phyloP scores from a whole-genome alignment of 2,888 invertebrate genomes.

The Chymomyza fuscimana region DNA sequence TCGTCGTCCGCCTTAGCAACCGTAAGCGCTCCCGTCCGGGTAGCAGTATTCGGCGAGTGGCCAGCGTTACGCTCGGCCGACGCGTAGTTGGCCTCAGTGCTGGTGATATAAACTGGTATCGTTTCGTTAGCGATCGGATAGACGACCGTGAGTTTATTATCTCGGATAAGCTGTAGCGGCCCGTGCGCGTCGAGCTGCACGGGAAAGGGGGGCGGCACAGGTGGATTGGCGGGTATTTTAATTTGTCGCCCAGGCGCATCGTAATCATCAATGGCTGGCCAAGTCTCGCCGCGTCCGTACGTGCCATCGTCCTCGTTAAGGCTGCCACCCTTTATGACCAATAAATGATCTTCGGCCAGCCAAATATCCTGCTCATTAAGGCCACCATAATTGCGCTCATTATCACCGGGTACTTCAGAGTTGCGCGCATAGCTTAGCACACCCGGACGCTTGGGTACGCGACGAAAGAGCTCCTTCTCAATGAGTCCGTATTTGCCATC shows the following conservation, averaged over 20 bases:
- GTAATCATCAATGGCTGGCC: slow-evolving; percentile 92
- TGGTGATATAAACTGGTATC: slow-evolving; percentile 84
- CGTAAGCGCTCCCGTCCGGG: slow-evolving; percentile 82
- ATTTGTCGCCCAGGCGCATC: slow-evolving; percentile 91
- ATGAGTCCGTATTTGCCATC: slow-evolving; percentile 95
- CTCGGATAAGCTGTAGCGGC: slow-evolving; percentile 91
- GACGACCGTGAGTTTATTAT: slow-evolving; percentile 83
- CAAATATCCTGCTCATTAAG: slow-evolving; percentile 92
- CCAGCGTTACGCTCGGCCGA: slow-evolving; percentile 67
- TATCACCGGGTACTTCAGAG: slow-evolving; percentile 90
- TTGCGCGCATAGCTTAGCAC: slow-evolving; percentile 90
- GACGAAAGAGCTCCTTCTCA: slow-evolving; percentile 89
- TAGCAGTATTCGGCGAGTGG: slow-evolving; percentile 82
- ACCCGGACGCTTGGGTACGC: slow-evolving; percentile 87
- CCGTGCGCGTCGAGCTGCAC: slow-evolving; percentile 92
- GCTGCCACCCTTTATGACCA: slow-evolving; percentile 90
- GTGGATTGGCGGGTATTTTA: slow-evolving; percentile 89
- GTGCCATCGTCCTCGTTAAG: slow-evolving; percentile 80
- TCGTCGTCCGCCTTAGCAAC: slow-evolving; percentile 63
- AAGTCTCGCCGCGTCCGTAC: slow-evolving; percentile 80
- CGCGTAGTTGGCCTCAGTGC: slow-evolving; percentile 66
- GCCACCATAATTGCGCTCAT: slow-evolving; percentile 89
- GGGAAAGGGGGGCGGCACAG: slow-evolving; percentile 95
- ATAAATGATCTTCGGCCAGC: slow-evolving; percentile 92
- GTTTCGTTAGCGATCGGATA: slow-evolving; percentile 84